phyloP scores from a whole-genome alignment of 1,140 invertebrate species.

The Bemisia tabaci region DNA sequence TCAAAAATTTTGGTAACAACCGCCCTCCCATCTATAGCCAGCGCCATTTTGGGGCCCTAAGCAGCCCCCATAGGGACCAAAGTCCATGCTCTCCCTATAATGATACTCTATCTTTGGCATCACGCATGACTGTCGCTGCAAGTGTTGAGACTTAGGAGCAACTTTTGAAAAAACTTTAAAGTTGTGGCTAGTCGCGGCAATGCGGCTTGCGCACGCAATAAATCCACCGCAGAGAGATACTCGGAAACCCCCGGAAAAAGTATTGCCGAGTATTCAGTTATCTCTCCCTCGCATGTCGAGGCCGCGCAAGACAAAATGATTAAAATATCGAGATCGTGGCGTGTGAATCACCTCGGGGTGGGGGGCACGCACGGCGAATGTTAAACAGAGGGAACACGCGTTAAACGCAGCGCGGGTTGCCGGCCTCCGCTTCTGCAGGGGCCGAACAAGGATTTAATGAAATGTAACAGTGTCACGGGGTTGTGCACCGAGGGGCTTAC shows the following conservation, averaged over 20 bases:
- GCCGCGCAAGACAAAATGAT: neutral
- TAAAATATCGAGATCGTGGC: neutral
- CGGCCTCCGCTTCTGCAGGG: neutral
- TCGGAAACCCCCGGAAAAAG: neutral
- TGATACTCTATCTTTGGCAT: no score
- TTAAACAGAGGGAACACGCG: neutral
- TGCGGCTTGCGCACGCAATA: neutral
- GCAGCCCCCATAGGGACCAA: no score
- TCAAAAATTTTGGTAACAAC: no score
- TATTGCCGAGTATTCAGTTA: neutral
- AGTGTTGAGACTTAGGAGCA: no score
- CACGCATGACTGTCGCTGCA: no score
- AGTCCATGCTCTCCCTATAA: no score
- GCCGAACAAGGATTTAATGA: neutral
- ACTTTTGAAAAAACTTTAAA: no score
- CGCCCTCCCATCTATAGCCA: no score
- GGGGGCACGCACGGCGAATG: neutral
- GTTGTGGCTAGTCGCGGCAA: no score
- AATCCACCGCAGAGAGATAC: neutral
- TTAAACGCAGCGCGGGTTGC: neutral
- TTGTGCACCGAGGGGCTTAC: no score
- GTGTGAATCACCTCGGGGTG: neutral
- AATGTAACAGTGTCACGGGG: neutral
- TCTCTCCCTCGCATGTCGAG: neutral
- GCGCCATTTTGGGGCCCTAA: no score